Conservation (phyloP, 2,888 invertebrate species). For the Latrodectus elegans region DNA sequence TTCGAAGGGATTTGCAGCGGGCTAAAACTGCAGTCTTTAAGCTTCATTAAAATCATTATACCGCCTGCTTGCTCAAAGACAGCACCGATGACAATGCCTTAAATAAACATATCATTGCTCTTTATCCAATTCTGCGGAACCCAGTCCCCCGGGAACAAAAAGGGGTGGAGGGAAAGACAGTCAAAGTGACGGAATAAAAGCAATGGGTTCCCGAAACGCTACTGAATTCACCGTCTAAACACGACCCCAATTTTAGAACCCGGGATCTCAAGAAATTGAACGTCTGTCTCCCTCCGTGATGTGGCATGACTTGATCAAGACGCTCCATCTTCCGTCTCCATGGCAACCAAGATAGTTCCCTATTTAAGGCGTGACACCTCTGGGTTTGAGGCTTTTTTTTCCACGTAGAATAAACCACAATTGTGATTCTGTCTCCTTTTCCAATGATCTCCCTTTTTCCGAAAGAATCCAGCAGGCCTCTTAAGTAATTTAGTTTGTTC, state of each 20-base stretch:
- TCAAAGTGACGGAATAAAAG: constrained; percentile 33
- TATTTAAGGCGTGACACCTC: neutral
- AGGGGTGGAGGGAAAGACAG: neutral
- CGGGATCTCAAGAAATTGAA: constrained; percentile 39
- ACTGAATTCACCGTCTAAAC: constrained; percentile 46
- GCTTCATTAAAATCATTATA: neutral
- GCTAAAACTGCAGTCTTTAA: neutral
- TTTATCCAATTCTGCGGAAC: neutral
- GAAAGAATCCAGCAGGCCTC: no score
- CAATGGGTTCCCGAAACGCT: constrained; percentile 30
- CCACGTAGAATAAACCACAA: no score
- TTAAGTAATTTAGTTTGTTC: no score
- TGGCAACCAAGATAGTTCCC: constrained; percentile 19
- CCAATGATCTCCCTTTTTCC: no score
- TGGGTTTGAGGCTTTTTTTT: neutral
- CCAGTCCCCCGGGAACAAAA: neutral
- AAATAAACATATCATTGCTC: constrained; percentile 15
- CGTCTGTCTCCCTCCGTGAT: constrained; percentile 42
- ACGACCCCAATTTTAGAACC: constrained; percentile 51
- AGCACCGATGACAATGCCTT: neutral
- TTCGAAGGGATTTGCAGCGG: no score
- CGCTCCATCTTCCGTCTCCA: constrained; percentile 30
- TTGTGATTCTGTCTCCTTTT: no score
- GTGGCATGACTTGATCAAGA: constrained; percentile 64
- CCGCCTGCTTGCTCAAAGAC: neutral